Evolutionary conservation across 1,140 invertebrate species (phyloP).

Genomic region (Teleogryllus occipitalis): DNA sequence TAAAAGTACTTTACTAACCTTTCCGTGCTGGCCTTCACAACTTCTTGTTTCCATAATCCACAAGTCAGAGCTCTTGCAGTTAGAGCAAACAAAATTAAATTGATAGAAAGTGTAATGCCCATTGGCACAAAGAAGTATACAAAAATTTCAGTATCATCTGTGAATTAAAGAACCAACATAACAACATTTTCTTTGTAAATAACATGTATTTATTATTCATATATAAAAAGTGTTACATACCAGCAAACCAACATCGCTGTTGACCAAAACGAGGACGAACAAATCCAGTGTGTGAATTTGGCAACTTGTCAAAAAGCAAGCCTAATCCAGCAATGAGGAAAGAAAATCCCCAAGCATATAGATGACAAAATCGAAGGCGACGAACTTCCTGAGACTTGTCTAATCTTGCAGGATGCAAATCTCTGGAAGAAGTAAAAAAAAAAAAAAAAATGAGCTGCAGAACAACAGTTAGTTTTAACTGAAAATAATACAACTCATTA

Average conservation of each 20-base stretch:
- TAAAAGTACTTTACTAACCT: constrained; percentile 40
- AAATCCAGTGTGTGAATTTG: constrained; percentile 46
- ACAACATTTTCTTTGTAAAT: not conserved
- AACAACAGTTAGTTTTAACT: too few species aligned
- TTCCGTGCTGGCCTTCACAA: constrained; percentile 77
- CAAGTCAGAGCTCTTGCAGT: constrained; percentile 77
- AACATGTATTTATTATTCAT: not conserved
- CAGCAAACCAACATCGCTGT: constrained; percentile 70
- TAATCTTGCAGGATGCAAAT: constrained; percentile 68
- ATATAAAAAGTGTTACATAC: constrained; percentile 39
- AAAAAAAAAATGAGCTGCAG: not conserved
- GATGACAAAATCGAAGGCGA: constrained; percentile 62
- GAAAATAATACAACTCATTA: too few species aligned
- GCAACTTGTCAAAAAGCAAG: constrained; percentile 57
- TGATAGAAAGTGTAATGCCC: constrained; percentile 62
- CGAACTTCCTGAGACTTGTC: constrained; percentile 72
- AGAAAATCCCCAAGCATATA: constrained; percentile 74
- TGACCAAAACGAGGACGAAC: constrained; percentile 65
- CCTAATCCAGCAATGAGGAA: constrained; percentile 61
- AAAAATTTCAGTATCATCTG: constrained; percentile 64
- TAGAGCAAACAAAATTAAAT: constrained; percentile 66
- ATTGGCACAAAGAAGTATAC: constrained; percentile 76
- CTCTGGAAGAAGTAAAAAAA: constrained; percentile 46
- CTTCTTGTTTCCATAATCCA: constrained; percentile 76
- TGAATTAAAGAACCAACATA: constrained; percentile 28